phyloP scores from a whole-genome alignment of 2,797 vertebrate species.

The Valencia hispanica region DNA sequence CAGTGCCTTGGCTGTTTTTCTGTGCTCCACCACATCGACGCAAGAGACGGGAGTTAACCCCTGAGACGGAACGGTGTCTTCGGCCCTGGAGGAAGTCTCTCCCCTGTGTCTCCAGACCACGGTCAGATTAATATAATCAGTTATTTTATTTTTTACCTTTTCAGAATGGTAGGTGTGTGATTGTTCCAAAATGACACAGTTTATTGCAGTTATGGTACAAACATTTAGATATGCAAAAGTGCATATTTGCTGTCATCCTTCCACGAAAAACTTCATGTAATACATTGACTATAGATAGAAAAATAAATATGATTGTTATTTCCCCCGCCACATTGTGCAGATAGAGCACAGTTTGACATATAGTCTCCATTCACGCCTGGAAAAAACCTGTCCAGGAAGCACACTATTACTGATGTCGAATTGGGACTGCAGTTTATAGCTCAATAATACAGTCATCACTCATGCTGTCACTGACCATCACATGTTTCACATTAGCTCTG shows the following conservation, averaged over 20 bases:
- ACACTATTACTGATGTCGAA: slow-evolving; percentile 65
- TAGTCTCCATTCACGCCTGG: slow-evolving; percentile 48
- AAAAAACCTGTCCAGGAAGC: slow-evolving; percentile 67
- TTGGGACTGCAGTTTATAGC: slow-evolving; percentile 74
- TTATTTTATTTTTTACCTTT: no score
- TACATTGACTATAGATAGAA: background rate
- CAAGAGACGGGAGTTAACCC: no score
- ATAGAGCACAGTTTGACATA: slow-evolving; percentile 40
- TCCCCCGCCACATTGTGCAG: slow-evolving; percentile 24
- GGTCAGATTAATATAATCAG: no score
- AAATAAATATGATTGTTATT: background rate
- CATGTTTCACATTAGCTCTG: slow-evolving; percentile 61
- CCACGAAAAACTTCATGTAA: background rate
- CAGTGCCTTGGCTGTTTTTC: no score
- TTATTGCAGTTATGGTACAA: background rate
- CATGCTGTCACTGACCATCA: slow-evolving; percentile 72
- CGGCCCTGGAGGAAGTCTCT: no score
- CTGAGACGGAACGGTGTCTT: no score
- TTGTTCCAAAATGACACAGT: background rate
- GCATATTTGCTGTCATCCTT: background rate
- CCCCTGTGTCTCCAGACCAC: no score
- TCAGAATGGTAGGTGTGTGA: no score
- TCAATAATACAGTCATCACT: slow-evolving; percentile 78
- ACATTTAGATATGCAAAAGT: background rate
- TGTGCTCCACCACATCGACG: no score